Conservation (phyloP, 1,140 invertebrate species). For the Hirudo medicinalis region DNA sequence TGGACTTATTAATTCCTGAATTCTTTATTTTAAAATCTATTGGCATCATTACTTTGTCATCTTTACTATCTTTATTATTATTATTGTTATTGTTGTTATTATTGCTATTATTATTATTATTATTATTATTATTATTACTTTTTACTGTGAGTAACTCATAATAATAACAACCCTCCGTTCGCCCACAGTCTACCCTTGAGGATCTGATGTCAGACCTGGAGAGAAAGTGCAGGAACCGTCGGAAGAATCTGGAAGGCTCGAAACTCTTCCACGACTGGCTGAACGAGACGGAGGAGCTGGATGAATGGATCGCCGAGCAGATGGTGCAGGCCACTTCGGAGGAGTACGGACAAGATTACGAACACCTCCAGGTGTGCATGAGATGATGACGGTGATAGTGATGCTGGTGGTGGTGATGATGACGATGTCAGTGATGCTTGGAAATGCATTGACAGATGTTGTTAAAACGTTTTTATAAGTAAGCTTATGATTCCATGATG, state of each 20-base stretch:
- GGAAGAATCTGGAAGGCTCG: constrained; percentile 73
- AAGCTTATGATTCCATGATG: no score
- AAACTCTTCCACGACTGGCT: constrained; percentile 84
- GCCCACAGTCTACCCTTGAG: constrained; percentile 37
- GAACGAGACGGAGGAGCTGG: constrained; percentile 73
- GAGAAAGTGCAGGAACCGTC: constrained; percentile 60
- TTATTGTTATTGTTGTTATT: no score
- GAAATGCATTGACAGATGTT: no score
- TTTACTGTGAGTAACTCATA: neutral
- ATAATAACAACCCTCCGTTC: neutral
- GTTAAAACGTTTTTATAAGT: no score
- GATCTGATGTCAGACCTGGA: constrained; percentile 68
- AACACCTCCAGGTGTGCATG: constrained; percentile 64
- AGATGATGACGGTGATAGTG: neutral
- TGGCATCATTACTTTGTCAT: no score
- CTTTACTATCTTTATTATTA: no score
- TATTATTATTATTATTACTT: no score
- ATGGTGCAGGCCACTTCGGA: constrained; percentile 75
- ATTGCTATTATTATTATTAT: no score
- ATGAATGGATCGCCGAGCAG: constrained; percentile 87
- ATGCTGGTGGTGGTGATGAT: neutral
- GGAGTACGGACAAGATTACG: constrained; percentile 93
- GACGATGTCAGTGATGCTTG: no score
- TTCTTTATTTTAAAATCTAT: no score
- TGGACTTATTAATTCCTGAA: no score